Percentiles rank a stretch among this genome's conserved stretches.
Conservation (phyloP, 1,140 invertebrate genomes). For the Halotydeus destructor region DNA sequence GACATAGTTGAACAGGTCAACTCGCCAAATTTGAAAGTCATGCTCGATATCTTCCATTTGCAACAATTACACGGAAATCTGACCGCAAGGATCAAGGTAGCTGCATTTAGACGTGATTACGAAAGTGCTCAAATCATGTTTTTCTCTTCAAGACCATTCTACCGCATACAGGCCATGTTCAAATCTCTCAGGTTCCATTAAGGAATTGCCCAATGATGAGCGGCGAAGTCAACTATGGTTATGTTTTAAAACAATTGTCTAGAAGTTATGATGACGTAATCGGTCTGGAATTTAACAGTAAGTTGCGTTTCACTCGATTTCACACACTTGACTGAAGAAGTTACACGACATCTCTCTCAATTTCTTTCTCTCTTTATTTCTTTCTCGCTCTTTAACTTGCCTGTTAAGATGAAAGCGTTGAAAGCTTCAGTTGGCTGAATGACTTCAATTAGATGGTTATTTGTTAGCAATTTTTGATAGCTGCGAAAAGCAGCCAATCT, state of each 20-base stretch:
- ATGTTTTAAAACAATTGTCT: conserved; percentile 6
- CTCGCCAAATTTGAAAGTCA: conserved; percentile 10
- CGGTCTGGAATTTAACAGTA: conserved; percentile 11
- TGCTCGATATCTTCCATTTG: conserved; percentile 13
- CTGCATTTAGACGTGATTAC: too few relatives aligned
- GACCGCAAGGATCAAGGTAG: conserved; percentile 4
- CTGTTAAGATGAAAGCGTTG: too few relatives aligned
- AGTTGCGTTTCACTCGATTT: neutral
- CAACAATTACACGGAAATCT: conserved; percentile 13
- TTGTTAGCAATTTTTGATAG: too few relatives aligned
- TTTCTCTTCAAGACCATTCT: neutral
- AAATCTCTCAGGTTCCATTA: conserved; percentile 12
- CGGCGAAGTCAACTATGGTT: conserved; percentile 12
- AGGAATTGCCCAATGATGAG: conserved; percentile 9
- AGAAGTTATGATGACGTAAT: conserved; percentile 7
- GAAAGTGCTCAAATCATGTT: conserved; percentile 4
- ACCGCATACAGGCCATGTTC: conserved; percentile 9
- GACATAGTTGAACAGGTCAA: conserved; percentile 7
- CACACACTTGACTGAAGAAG: too few relatives aligned
- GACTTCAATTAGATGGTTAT: too few relatives aligned
- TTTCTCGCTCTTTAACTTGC: too few relatives aligned
- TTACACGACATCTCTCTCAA: too few relatives aligned
- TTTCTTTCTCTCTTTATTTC: too few relatives aligned
- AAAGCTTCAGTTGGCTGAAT: too few relatives aligned
- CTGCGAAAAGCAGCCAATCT: too few relatives aligned